phyloP scores from a whole-genome alignment of 2,797 vertebrate genomes.

The Parauchenoglanis ngamensis region DNA sequence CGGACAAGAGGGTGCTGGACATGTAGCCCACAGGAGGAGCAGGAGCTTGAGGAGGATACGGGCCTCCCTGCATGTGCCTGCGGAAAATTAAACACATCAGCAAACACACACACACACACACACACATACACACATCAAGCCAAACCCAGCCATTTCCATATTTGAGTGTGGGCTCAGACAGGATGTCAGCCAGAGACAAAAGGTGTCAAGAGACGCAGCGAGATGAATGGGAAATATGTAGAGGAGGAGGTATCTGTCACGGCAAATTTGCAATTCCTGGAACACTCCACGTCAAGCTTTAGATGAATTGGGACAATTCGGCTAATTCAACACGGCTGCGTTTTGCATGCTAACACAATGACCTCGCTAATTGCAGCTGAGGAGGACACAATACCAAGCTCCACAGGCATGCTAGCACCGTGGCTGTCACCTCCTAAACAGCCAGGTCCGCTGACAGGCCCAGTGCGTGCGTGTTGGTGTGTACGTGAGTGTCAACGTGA shows the following conservation, averaged over 20 bases:
- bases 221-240: constrained; percentile 42
- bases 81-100: constrained; percentile 14
- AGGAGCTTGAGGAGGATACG: constrained; percentile 90
- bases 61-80: constrained; percentile 95
- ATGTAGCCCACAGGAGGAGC: constrained; percentile 94
- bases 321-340: constrained; percentile 64
- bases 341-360: constrained; percentile 72
- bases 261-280: constrained; percentile 54
- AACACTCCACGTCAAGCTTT: constrained; percentile 49
- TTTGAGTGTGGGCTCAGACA: constrained; percentile 43
- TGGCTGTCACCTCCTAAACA: constrained; percentile 69
- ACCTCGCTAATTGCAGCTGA: constrained; percentile 72
- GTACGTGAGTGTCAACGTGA: constrained; percentile 61
- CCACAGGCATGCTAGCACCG: constrained; percentile 62
- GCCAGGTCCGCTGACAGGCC: constrained; percentile 64
- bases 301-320: constrained; percentile 63
- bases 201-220: constrained; percentile 43
- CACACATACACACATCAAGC: constrained; percentile 30
- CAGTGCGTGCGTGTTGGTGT: constrained; percentile 59
- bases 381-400: constrained; percentile 65
- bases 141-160: constrained; percentile 43
- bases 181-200: constrained; percentile 56
- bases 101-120: constrained; percentile 8
- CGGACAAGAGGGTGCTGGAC: constrained; percentile 95
- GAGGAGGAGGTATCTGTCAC: constrained; percentile 51